A percentile compares a stretch with the other conserved stretches of the same genome.
Conservation (phyloP, 2,797 vertebrate species). For the Sebastes trivittatus region DNA sequence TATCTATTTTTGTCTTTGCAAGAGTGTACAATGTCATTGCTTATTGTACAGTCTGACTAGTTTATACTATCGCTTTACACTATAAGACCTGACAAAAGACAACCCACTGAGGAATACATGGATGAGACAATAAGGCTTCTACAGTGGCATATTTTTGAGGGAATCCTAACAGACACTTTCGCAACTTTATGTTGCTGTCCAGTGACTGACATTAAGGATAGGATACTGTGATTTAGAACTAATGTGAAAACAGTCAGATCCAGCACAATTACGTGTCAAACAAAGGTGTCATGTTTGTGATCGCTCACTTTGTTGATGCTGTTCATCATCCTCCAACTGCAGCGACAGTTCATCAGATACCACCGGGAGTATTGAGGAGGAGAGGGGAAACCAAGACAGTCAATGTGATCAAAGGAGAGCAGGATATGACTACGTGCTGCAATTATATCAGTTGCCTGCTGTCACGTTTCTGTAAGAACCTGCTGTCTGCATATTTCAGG, state of each 20-base stretch:
- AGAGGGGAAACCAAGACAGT: background rate
- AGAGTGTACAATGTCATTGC: background rate
- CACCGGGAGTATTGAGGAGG: background rate
- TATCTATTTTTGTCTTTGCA: background rate
- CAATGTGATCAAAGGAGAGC: constrained; percentile 8
- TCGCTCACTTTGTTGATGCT: background rate
- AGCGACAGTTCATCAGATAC: background rate
- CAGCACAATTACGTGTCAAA: background rate
- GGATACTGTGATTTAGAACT: background rate
- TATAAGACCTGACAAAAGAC: background rate
- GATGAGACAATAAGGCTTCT: background rate
- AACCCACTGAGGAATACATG: background rate
- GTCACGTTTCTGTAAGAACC: constrained; percentile 34
- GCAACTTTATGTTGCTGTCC: background rate
- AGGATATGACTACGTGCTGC: constrained; percentile 6
- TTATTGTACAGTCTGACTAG: background rate
- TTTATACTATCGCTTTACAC: too few species aligned
- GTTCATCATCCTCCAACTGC: background rate
- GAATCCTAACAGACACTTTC: background rate
- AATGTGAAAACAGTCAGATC: background rate
- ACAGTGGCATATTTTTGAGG: background rate
- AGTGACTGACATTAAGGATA: background rate
- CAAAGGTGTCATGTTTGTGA: constrained; percentile 2
- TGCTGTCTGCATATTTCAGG: constrained; percentile 27
- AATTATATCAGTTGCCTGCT: constrained; percentile 15